Base-by-base conservation (phyloP, 2,113 vertebrate genomes). In the Megalops atlanticus region DNA sequence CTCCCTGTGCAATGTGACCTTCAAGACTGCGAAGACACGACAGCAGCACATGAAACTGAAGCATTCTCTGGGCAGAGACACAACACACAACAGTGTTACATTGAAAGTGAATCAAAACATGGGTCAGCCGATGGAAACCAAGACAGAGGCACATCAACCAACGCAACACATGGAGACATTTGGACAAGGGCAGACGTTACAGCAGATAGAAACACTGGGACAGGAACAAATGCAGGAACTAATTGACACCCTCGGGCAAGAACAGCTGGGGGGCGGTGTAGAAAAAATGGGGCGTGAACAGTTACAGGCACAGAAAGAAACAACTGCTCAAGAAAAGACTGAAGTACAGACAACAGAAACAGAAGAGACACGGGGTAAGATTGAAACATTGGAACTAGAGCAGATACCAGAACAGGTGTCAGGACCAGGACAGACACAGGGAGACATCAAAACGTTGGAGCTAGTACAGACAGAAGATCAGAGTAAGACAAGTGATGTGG, bases 161-260 rank as follows among this genome's bases (percentile, higher is more conserved):
- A 80, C 85, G 24, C 43, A 92, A 14, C 87, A 91, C 27, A n/a
- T 91, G 47, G 91, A 92, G 43, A 83, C 89, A 1, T 81, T 89
- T n/a, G 92, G 90, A 77, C 90, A 81, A 24, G 38, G 92, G 74
- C 91, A 81, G 14, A 21, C 90, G 33, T 83, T 92, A 72, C 93
- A 93, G 74, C 92, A 91, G 78, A 92, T 94, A 8, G 84, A 87
- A 35, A 90, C 93, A 76, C 89, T 94, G 58, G 93, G 92, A 86
- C 92, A 92, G 5, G 93, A 93, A 72, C 91, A 93, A 74, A 93
- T 95, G 84, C 86, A 92, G 58, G 88, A 81, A 82, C 87, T 94
- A 21, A 95, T 95, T 76, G 93, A 94, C 73, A 92, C 93, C 31
- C 80, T 95, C 77, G 93, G 91, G 81, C 94, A 94, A 83, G 92